Conservation (phyloP, 2,113 vertebrate genomes). For the Gobiocypris rarus region DNA sequence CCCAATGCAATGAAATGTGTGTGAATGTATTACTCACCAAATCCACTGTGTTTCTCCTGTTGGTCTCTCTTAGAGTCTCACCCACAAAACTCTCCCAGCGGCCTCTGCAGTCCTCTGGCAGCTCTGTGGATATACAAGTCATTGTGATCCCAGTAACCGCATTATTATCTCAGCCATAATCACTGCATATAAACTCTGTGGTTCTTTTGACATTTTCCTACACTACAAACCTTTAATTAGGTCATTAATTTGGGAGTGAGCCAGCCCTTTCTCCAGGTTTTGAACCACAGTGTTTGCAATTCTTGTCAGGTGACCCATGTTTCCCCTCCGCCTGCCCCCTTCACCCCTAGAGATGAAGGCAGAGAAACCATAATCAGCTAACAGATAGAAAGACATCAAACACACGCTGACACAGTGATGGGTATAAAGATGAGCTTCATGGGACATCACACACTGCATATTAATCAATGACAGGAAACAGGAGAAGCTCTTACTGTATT, state of each 20-base stretch:
- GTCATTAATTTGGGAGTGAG: constrained; percentile 84
- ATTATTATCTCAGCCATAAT: neutral
- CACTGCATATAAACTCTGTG: neutral
- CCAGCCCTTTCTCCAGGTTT: constrained; percentile 89
- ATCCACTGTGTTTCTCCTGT: constrained; percentile 91
- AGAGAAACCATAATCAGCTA: constrained; percentile 14
- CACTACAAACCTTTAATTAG: constrained; percentile 81
- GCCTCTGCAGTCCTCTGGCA: constrained; percentile 92
- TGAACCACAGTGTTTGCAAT: constrained; percentile 95
- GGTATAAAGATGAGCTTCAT: neutral
- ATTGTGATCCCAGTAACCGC: neutral
- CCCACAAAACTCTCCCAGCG: constrained; percentile 97
- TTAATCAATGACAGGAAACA: neutral
- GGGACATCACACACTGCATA: neutral
- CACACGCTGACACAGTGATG: too few relatives aligned
- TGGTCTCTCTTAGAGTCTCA: constrained; percentile 90
- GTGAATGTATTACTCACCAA: constrained; percentile 79
- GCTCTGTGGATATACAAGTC: constrained; percentile 73
- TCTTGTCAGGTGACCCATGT: constrained; percentile 96
- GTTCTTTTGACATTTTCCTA: neutral
- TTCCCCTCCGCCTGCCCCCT: constrained; percentile 89
- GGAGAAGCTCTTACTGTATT: constrained; percentile 83
- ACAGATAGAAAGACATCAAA: neutral
- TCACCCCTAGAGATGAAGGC: constrained; percentile 77
- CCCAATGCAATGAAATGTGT: constrained; percentile 10